Percentiles rank a stretch among this genome's conserved stretches.
These are phyloP conservation scores for Microhierax caerulescens DNA, from an alignment of 2,797 vertebrate species.

Conservation along the genomic window DNA sequence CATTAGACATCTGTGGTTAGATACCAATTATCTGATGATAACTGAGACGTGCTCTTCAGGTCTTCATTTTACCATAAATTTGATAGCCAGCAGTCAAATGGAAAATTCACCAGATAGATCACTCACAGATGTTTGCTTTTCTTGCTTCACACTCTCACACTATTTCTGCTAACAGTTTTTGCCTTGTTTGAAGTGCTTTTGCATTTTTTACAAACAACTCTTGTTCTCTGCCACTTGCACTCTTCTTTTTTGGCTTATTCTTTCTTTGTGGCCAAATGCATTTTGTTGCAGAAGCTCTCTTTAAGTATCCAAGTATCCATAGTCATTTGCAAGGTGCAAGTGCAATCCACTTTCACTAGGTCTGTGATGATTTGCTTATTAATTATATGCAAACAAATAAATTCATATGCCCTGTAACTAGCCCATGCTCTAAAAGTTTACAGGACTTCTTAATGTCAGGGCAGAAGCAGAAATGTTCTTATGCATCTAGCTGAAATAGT, in stretches of 20 bases:
- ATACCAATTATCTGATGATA: neutral
- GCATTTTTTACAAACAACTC: neutral
- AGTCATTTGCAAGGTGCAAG: neutral
- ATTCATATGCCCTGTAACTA: neutral
- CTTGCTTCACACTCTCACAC: neutral
- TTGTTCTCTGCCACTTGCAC: neutral
- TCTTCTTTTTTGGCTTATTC: neutral
- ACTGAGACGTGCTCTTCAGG: neutral
- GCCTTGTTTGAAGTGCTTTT: neutral
- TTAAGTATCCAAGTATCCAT: neutral
- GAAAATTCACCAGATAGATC: neutral
- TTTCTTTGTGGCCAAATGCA: neutral
- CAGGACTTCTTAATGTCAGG: neutral
- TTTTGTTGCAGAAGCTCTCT: neutral
- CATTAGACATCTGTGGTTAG: neutral
- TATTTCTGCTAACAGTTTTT: neutral
- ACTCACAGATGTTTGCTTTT: neutral
- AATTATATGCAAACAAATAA: neutral
- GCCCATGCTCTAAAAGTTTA: neutral
- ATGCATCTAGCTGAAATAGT: neutral
- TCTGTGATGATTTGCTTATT: neutral
- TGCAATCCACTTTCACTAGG: neutral
- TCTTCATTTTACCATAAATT: neutral
- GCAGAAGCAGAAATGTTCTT: neutral
- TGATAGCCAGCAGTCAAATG: neutral